A percentile compares a stretch with the other conserved stretches of the same genome.
Conservation (phyloP, 2,797 vertebrate species). For the Remorina albescens region DNA sequence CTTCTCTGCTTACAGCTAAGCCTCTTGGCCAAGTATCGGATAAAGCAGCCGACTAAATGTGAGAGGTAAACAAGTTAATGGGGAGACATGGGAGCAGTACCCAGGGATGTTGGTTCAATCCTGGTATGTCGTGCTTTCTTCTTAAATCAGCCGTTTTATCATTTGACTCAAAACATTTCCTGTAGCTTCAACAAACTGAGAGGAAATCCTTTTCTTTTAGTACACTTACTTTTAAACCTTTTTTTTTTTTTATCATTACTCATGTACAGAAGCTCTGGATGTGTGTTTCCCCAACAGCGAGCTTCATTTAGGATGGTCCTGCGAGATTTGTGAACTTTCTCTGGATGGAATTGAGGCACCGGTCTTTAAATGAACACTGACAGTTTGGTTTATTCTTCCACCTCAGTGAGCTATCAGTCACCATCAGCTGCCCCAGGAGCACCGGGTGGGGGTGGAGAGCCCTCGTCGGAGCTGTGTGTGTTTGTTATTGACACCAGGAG, state of each 20-base stretch:
- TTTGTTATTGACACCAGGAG: slow-evolving; percentile 63
- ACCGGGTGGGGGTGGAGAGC: slow-evolving; percentile 12
- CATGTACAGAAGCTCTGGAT: slow-evolving; percentile 4
- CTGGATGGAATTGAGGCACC: slow-evolving; percentile 27
- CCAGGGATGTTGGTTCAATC: slow-evolving; percentile 25
- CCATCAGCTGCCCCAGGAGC: slow-evolving; percentile 60
- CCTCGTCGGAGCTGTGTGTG: slow-evolving; percentile 41
- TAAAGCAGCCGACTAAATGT: slow-evolving; percentile 33
- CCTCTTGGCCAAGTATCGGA: slow-evolving; percentile 29
- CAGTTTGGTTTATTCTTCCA: slow-evolving; percentile 54
- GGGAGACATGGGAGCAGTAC: slow-evolving; percentile 40
- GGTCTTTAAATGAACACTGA: slow-evolving; percentile 61
- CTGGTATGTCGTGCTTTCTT: slow-evolving; percentile 32
- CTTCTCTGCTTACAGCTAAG: background rate
- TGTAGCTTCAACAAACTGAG: slow-evolving; percentile 7
- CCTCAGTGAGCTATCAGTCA: slow-evolving; percentile 69
- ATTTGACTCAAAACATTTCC: slow-evolving; percentile 16
- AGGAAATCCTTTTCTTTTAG: background rate
- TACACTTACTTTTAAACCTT: background rate
- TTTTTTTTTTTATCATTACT: background rate
- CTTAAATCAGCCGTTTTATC: slow-evolving; percentile 26
- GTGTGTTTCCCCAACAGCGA: background rate
- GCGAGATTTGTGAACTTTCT: slow-evolving; percentile 27
- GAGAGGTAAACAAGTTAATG: slow-evolving; percentile 63
- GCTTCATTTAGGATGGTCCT: slow-evolving; percentile 24